Evolutionary conservation across 2,888 invertebrate genomes (phyloP), one percentile per base, ranked within the genome.

Genomic region (Apotomis betuletana): DNA sequence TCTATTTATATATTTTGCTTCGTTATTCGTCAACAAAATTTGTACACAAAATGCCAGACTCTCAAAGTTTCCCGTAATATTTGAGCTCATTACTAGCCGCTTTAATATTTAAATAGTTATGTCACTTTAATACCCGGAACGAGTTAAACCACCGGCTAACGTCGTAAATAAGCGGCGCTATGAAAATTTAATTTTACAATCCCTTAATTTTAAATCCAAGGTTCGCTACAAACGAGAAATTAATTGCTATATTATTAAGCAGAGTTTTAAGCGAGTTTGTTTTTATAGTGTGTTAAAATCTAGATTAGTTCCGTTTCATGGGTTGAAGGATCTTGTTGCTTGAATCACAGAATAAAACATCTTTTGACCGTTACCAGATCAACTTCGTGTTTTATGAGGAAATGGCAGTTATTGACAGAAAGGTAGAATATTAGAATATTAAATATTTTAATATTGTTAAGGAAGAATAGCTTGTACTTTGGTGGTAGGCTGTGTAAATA

Each of bases 161-260:
- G 62, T 52, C 67, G 72, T 68, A 68, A 72, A 72, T 63, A 72
- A 62, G 54, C 52, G 9, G 5, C 13, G 71, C 67, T 38, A 68
- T 72, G 72, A 72, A 71, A 71, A 62, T 71, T 68, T 63, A 68
- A 68, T 54, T 68, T 59, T 49, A 72, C 67, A 41, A 44, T 62
- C 67, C 46, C 72, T 72, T 72, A 44, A 72, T 72, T 72, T 68
- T 72, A 72, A 72, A 72, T 72, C 72, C 68, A 63, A 52, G 68
- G n/a, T 63, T 63, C 68, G 46, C 52, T 62, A 63, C 61, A 59
- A 68, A 46, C 67, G 52, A 54, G 38, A 54, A 71, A 63, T 72
- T 63, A 72, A 72, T 72, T 63, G 36, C 67, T 63, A 12, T 54
- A 63, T 68, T 68, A 72, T 68, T 72, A 63, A 72, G 27, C 15